phyloP scores from a whole-genome alignment of 2,797 vertebrate genomes.

The Acanthurus leucopareius region DNA sequence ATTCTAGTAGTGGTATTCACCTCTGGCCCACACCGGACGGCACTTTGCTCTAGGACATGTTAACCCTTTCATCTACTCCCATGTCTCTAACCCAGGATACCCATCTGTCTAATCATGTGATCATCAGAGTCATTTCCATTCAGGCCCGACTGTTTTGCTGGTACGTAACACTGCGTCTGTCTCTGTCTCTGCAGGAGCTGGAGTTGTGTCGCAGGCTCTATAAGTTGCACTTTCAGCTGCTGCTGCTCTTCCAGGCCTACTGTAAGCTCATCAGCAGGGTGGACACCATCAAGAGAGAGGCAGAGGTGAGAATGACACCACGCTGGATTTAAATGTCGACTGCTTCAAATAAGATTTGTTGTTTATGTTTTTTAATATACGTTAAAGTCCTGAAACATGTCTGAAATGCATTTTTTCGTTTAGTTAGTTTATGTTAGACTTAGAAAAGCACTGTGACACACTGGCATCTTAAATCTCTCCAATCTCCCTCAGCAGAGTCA shows the following conservation, averaged over 20 bases:
- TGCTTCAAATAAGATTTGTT: background rate
- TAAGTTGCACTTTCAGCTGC: conserved; percentile 97
- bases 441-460: background rate
- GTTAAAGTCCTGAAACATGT: background rate
- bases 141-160: background rate
- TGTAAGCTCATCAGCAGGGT: conserved; percentile 97
- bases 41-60: conserved; percentile 46
- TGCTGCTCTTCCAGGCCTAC: conserved; percentile 98
- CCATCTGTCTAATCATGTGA: conserved; percentile 69
- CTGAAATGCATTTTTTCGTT: background rate
- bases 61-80: conserved; percentile 74
- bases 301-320: conserved; percentile 87
- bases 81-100: conserved; percentile 77
- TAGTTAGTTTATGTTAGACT: conserved; percentile 20
- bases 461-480: background rate
- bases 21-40: conserved; percentile 40
- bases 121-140: conserved; percentile 48
- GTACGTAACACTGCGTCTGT: background rate
- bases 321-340: background rate
- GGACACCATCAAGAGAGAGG: conserved; percentile 94
- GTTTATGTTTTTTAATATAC: background rate
- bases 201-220: conserved; percentile 97
- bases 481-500: conserved; percentile 22
- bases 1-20: conserved; percentile 52
- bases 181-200: conserved; percentile 90